Conservation (phyloP, 2,888 invertebrate genomes). For the Hydroisotoma schaefferi region DNA sequence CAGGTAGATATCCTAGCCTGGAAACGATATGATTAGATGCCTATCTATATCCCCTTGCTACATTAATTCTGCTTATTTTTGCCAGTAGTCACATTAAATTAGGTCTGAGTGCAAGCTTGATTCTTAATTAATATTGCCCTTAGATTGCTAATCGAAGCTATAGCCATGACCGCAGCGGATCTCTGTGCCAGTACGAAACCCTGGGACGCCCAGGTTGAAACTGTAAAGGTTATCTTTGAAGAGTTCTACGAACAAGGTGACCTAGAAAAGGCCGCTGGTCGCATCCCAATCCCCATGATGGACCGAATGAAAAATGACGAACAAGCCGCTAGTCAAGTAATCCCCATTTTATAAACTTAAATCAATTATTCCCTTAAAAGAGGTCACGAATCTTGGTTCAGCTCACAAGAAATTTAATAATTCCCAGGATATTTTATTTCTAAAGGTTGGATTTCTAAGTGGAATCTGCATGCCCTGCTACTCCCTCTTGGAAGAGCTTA, state of each 20-base stretch:
- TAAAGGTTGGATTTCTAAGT: conserved; percentile 70
- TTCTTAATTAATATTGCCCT: conserved; percentile 6
- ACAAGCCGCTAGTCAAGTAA: conserved; percentile 70
- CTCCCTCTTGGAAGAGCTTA: conserved; percentile 62
- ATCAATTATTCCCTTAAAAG: background rate
- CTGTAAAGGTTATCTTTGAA: conserved; percentile 75
- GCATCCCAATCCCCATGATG: conserved; percentile 76
- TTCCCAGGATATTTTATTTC: background rate
- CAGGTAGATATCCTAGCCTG: too few relatives aligned
- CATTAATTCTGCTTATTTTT: conserved; percentile 10
- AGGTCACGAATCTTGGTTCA: background rate
- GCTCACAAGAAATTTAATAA: background rate
- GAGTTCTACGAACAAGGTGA: conserved; percentile 71
- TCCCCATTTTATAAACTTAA: background rate
- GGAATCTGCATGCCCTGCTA: conserved; percentile 81
- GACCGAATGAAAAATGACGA: conserved; percentile 69
- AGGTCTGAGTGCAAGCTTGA: too few relatives aligned
- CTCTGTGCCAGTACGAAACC: conserved; percentile 79
- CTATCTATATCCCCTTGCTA: too few relatives aligned
- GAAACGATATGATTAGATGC: too few relatives aligned
- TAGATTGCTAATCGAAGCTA: conserved; percentile 66
- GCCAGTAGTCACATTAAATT: too few relatives aligned
- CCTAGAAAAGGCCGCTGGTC: conserved; percentile 65
- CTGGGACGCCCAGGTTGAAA: conserved; percentile 75
- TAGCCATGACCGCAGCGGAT: conserved; percentile 80